Evolutionary conservation across 2,113 vertebrate genomes (phyloP), one percentile per base, ranked within the genome.

Genomic region (Solenodon paradoxus): DNA sequence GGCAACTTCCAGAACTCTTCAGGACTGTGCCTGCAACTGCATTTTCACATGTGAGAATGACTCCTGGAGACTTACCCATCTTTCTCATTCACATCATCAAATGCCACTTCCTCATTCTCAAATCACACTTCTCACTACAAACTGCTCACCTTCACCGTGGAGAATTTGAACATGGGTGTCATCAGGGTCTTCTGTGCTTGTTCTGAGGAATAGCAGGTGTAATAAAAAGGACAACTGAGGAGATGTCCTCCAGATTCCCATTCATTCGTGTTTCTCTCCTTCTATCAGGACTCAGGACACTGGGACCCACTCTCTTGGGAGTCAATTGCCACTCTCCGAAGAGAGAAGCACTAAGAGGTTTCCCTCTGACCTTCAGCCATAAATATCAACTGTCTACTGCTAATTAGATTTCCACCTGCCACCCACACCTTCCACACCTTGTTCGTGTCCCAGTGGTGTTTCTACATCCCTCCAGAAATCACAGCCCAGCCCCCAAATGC

Each of bases 181-280:
- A 40, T 55, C 28, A n/a, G 75, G 40, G n/a, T 71, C 61, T 51
- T 42, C 88, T 80, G 20, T 53, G 35, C 61, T 88, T 81, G 16
- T 74, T 85, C 35, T 0, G 20, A 84, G 35, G 47, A 80, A 61
- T 10, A 71, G n/a, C 3, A 51, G 40, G 40, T 42, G 83, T 92
- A 64, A 57, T 92, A n/a, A 92, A 88, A 96, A 78, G 51, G 17
- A 82, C 86, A 78, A 13, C 45, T 57, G 69, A 79, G 72, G 30
- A 89, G 4, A 22, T 38, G 35, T 10, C 59, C 38, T 71, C 11
- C 35, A 69, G 40, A 42, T 74, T 90, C 71, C 64, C 17, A 57
- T 88, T 84, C 51, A 28, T 69, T 69, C 28, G 1, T 45, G 30
- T 66, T 93, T 72, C 74, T 69, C 55, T 47, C 79, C 61, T 47